Evolutionary conservation across 1,140 invertebrate genomes (phyloP).

Genomic region (Propsilocerus akamusi): DNA sequence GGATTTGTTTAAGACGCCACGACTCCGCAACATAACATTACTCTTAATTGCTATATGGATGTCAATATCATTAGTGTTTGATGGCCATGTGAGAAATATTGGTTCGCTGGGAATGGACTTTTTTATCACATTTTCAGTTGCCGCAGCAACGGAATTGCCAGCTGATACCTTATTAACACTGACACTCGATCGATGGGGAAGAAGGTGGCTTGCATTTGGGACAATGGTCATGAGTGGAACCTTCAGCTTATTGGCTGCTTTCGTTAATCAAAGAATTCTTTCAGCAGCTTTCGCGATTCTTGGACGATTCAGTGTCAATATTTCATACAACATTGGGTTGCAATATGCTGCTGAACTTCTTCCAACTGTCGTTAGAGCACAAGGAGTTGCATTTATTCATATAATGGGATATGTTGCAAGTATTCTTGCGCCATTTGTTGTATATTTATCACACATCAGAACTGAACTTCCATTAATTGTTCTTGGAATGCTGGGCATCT

Average conservation of each 20-base stretch:
- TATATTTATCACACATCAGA: constrained; percentile 52
- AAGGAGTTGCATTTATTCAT: constrained; percentile 65
- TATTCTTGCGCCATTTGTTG: constrained; percentile 62
- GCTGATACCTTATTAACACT: constrained; percentile 43
- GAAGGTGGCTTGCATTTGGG: constrained; percentile 64
- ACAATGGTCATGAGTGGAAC: constrained; percentile 60
- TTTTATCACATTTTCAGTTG: constrained; percentile 67
- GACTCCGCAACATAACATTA: constrained; percentile 47
- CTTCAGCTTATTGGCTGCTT: constrained; percentile 55
- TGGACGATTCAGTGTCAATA: constrained; percentile 66
- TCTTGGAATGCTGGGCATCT: constrained; percentile 48
- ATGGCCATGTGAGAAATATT: constrained; percentile 70
- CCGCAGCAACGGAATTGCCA: constrained; percentile 57
- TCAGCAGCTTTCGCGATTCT: constrained; percentile 53
- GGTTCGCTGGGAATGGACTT: constrained; percentile 59
- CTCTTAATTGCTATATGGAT: constrained; percentile 69
- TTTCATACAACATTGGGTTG: constrained; percentile 74
- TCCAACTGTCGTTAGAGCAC: constrained; percentile 68
- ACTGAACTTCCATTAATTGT: constrained; percentile 50
- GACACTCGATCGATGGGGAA: constrained; percentile 56
- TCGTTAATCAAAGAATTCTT: constrained; percentile 42
- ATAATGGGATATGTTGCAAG: constrained; percentile 72
- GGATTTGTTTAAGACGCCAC: constrained; percentile 56
- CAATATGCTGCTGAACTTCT: constrained; percentile 75
- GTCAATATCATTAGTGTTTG: constrained; percentile 68